Evolutionary conservation across 2,797 vertebrate genomes (phyloP).

Genomic region (Centropyge bicolor): DNA sequence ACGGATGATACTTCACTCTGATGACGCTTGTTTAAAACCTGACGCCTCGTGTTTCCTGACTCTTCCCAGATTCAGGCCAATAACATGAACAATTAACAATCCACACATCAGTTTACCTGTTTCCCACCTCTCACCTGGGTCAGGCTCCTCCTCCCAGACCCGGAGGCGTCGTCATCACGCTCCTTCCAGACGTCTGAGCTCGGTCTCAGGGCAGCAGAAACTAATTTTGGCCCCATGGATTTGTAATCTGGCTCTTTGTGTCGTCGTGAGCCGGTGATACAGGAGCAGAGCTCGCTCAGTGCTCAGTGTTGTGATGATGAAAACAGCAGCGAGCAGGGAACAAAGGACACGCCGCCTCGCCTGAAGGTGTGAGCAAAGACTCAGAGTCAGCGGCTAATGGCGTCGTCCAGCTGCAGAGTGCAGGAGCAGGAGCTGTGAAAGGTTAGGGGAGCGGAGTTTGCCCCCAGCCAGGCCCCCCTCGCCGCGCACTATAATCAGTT

Average conservation of each 20-base stretch:
- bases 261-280: not conserved
- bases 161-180: conserved; percentile 13
- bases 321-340: not conserved
- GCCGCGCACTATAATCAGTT: conserved; percentile 68
- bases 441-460: conserved; percentile 53
- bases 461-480: conserved; percentile 59
- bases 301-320: not conserved
- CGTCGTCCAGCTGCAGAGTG: conserved; percentile 29
- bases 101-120: not conserved
- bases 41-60: no score
- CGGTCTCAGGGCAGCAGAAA: conserved; percentile 1
- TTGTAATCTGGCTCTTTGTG: conserved; percentile 9
- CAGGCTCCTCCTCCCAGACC: not conserved
- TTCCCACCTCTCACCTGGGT: not conserved
- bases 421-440: conserved; percentile 56
- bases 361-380: conserved; percentile 31
- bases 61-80: not conserved
- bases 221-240: not conserved
- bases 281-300: not conserved
- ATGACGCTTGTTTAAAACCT: no score
- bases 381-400: conserved; percentile 51
- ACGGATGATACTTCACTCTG: no score
- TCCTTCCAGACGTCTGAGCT: not conserved
- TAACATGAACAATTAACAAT: not conserved
- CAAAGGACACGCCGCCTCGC: conserved; percentile 3